Evolutionary conservation across 2,888 invertebrate species (phyloP), one percentile per base, ranked within the genome.

Genomic region (Dryadula phaetusa): DNA sequence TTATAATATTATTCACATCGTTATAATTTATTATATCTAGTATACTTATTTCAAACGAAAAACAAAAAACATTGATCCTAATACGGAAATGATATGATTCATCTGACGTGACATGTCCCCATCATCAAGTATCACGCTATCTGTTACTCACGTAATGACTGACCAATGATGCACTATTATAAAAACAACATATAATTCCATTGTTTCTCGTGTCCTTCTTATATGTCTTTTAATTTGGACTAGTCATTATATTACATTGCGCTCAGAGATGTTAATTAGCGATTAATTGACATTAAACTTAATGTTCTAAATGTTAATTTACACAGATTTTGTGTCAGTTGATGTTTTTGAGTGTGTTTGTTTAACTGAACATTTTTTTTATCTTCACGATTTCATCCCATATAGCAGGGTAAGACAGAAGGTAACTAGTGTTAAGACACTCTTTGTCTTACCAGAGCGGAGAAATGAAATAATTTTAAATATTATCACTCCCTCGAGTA

Each of bases 111-210:
- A 75, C 74, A 76, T 74, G 73, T 72, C 68, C 52, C 71, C 53
- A 75, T 74, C 71, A 75, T 71, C 71, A 70, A 60, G 63, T 66
- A 72, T 67, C 72, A 73, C 70, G 71, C 71, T 69, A 71, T 61
- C 62, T 67, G 71, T 75, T 75, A 81, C 70, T 81, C 78, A 71
- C 37, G 63, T 75, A 78, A 76, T 78, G 76, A 71, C 68, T 46
- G 37, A 42, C 70, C 72, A 72, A 52, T 34, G 22, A 52, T 34
- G 22, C 56, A 25, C 32, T 61, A 37, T 14, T 20, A 68, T 42
- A 64, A 47, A 72, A 79, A 75, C 66, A 67, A 52, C 8, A 47
- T 71, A 58, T 68, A 66, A 72, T 75, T 72, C 75, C 66, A 76
- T 77, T 79, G 75, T 79, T 16, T 34, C 56, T 53, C 56, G 56